These are phyloP conservation scores for Smithornis capensis DNA, from an alignment of 2,113 vertebrate species.

Conservation along the genomic window DNA sequence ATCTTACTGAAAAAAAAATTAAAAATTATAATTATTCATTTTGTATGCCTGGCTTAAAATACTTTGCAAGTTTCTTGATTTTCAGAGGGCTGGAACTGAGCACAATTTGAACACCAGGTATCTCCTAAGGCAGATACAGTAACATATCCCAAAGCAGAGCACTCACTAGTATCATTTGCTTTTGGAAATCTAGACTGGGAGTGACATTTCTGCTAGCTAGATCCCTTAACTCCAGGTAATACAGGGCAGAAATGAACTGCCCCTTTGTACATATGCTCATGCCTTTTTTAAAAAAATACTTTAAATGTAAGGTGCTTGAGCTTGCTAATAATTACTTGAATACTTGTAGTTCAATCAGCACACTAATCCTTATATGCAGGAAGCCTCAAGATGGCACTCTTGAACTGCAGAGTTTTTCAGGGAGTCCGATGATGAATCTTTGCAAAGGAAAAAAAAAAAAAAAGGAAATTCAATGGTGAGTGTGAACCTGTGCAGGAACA, in stretches of 20 bases:
- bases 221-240: not conserved
- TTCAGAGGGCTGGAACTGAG: not conserved
- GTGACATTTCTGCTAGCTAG: not conserved
- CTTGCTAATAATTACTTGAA: not conserved
- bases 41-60: not conserved
- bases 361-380: not conserved
- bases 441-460: not conserved
- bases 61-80: not conserved
- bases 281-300: not conserved
- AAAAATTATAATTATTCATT: not conserved
- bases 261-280: not conserved
- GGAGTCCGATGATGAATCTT: constrained; percentile 2
- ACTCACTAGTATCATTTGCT: not conserved
- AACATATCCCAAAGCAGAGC: not conserved
- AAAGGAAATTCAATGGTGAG: not conserved
- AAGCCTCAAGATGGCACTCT: constrained; percentile 80
- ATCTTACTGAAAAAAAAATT: not conserved
- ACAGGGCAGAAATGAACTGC: not conserved
- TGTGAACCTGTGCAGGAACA: constrained; percentile 20
- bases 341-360: not conserved
- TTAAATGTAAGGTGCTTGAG: not conserved
- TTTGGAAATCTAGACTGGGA: not conserved
- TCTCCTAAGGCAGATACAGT: not conserved
- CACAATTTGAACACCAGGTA: not conserved
- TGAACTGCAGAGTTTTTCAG: constrained; percentile 68